Evolutionary conservation across 2,888 invertebrate species (phyloP), one percentile per base, ranked within the genome.

Genomic region (Eupithecia inturbata): DNA sequence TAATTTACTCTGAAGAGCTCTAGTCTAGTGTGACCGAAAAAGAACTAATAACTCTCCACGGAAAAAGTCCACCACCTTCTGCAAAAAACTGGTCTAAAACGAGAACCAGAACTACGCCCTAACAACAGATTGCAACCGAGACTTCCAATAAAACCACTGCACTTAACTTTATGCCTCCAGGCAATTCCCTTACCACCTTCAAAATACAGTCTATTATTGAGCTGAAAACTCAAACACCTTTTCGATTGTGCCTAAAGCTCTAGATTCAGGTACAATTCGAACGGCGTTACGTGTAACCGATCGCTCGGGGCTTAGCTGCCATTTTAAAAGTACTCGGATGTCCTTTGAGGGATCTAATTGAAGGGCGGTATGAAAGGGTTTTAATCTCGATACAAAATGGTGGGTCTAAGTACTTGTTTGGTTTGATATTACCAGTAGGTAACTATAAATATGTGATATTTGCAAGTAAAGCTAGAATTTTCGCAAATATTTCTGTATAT

Each of bases 221-320:
- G 19, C 45, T 45, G 71, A 49, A 66, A 66, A 66, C 26, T 60
- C 28, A 67, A 69, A 68, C 73, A 68, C 67, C 70, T 60, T 75
- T 72, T 68, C 39, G 66, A 75, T 75, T 79, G 80, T 80, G 74
- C 81, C 82, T 79, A 82, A 80, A 75, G 73, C 80, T 70, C 77
- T 78, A 78, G 77, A 72, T 76, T 77, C 72, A 74, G 77, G 77
- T 75, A 73, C 78, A 74, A 74, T 73, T 68, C 9, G 71, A 64
- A 79, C 72, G 77, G 68, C 74, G 76, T 77, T 53, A 73, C 75
- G 60, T 69, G 72, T 74, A 70, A 66, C 77, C 49, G 72, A 80
- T 73, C 76, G 80, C 79, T 73, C 45, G 74, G 71, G 80, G 79
- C 77, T 77, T 64, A 71, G 76, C 77, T 77, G 72, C 79, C 67